Evolutionary conservation across 2,888 invertebrate species (phyloP), one percentile per base, ranked within the genome.

Genomic region (Patella depressa): DNA sequence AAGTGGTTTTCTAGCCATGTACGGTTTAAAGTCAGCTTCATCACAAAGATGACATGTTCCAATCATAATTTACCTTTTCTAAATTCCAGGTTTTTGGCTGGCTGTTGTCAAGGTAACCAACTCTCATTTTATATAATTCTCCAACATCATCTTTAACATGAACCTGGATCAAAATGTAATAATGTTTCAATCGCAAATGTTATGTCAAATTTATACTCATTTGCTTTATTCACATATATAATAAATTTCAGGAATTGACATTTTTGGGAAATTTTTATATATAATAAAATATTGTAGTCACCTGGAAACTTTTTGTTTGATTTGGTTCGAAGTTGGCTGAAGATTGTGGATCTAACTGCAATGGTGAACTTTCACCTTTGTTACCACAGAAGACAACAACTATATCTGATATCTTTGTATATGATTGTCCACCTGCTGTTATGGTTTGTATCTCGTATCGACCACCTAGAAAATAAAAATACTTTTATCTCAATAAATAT

Each of bases 71-170:
- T 82, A 89, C 89, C 84, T 84, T 85, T 74, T 85, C 83, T 34
- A 90, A 72, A 72, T 86, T 83, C 86, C 88, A 88, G 53, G 86
- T 84, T 75, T 88, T 88, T 17, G 80, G 74, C 11, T 79, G 71
- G 9, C 82, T 79, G 74, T 82, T 84, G 71, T 89, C 87, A 55
- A 81, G 74, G 80, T 88, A 89, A 17, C 89, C 89, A 34, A 90
- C 76, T 70, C 90, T 81, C 5, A 90, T 83, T 81, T 90, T 90
- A 78, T 85, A 86, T 29, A 90, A 72, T 17, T 86, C 86, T 72
- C 90, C 90, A 29, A 90, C 80, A 80, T 88, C 86, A 74, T 88
- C 86, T 15, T 81, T 65, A 55, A 88, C 84, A 24, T 83, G 81
- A 9, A 89, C 80, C 87, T 89, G 78, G n/a, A 45, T 9, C 9